phyloP scores from a whole-genome alignment of 2,888 invertebrate genomes.

The Aphidius colemani region DNA sequence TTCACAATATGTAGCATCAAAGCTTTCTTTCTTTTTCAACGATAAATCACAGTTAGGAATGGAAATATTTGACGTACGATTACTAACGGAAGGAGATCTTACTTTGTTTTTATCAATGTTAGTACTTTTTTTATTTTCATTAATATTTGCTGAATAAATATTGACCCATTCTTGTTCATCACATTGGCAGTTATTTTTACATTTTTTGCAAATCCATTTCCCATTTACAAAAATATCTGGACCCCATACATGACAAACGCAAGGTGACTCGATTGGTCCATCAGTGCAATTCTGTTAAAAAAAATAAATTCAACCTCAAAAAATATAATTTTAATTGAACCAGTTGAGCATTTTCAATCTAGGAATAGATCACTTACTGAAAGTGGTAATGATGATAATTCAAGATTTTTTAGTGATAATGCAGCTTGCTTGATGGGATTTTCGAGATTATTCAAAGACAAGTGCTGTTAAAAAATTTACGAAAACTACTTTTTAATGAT shows the following conservation, averaged over 20 bases:
- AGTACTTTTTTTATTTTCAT: slow-evolving; percentile 6
- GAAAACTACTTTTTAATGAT: neutral
- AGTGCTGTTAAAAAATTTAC: slow-evolving; percentile 28
- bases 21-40: slow-evolving; percentile 14
- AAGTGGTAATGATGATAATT: neutral
- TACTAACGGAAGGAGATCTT: neutral
- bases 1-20: too few species aligned
- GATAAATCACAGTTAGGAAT: neutral
- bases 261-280: slow-evolving; percentile 7
- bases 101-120: slow-evolving; percentile 12
- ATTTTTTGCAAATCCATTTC: slow-evolving; percentile 32
- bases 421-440: slow-evolving; percentile 33
- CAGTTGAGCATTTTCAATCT: neutral
- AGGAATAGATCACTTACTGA: slow-evolving; percentile 18
- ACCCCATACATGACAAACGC: slow-evolving; percentile 31
- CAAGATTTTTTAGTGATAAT: slow-evolving; percentile 5
- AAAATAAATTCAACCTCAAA: too few species aligned
- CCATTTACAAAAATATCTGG: slow-evolving; percentile 27
- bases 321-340: too few species aligned
- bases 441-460: slow-evolving; percentile 31
- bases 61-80: neutral
- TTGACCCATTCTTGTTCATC: slow-evolving; percentile 5
- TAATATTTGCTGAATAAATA: neutral
- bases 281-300: too few species aligned
- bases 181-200: slow-evolving; percentile 32